Evolutionary conservation across 2,888 invertebrate species (phyloP).

Genomic region (Drosophila suboccidentalis): DNA sequence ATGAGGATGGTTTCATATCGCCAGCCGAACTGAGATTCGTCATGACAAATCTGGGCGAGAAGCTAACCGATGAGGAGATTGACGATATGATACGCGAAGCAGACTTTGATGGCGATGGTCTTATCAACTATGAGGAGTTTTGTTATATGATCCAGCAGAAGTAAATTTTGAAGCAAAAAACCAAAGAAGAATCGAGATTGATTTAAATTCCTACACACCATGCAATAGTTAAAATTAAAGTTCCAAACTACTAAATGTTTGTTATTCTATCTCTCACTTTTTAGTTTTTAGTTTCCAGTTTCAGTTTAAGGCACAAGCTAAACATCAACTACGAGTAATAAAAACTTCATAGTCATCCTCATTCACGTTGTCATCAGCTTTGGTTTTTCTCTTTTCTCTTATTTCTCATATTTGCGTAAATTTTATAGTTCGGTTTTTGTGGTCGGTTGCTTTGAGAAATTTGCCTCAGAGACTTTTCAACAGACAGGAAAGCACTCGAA

Average conservation of each 20-base stretch:
- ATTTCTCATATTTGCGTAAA: conserved; percentile 31
- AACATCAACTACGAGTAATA: conserved; percentile 1
- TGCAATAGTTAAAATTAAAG: conserved; percentile 47
- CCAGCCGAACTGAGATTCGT: conserved; percentile 98
- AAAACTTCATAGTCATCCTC: conserved; percentile 9
- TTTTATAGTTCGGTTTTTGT: conserved; percentile 59
- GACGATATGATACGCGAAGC: conserved; percentile 99
- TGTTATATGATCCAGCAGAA: conserved; percentile 99
- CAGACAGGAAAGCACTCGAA: conserved; percentile 7
- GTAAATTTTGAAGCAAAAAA: conserved; percentile 87
- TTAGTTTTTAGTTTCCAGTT: neutral
- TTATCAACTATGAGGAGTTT: conserved; percentile 92
- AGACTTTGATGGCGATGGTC: conserved; percentile 99
- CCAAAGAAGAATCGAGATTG: neutral
- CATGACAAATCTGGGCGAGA: conserved; percentile 99
- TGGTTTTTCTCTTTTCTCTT: neutral
- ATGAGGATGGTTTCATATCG: conserved; percentile 99
- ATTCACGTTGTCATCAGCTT: conserved; percentile 5
- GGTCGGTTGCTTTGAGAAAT: conserved; percentile 46
- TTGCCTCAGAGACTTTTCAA: conserved; percentile 38
- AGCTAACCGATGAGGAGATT: conserved; percentile 99
- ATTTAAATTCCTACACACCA: neutral
- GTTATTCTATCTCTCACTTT: neutral
- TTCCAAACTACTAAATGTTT: neutral
- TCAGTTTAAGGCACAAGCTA: conserved; percentile 17